Conservation (phyloP, 2,113 vertebrate genomes). For the Nymphicus hollandicus region DNA sequence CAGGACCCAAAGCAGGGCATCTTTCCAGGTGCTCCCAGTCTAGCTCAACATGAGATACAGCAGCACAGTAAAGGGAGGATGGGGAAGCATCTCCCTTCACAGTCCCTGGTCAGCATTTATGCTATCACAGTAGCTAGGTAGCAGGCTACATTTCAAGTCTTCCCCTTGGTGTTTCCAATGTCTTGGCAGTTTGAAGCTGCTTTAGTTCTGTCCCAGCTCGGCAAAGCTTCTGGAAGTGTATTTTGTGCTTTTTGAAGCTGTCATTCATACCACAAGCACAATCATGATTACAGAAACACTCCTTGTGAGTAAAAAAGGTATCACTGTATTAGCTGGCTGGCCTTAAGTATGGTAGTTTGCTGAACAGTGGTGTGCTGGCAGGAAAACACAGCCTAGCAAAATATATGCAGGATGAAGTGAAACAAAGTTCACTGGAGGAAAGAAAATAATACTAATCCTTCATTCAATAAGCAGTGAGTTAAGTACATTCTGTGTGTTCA, state of each 20-base stretch:
- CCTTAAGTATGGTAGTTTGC: conserved; percentile 61
- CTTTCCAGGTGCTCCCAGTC: not conserved
- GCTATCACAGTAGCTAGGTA: conserved; percentile 34
- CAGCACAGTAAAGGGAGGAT: not conserved
- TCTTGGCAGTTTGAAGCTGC: conserved; percentile 45
- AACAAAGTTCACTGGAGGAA: conserved; percentile 76
- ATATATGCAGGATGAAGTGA: conserved; percentile 71
- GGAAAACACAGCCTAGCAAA: conserved; percentile 68
- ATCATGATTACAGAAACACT: conserved; percentile 60
- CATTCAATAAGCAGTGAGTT: conserved; percentile 68
- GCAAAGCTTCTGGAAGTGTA: conserved; percentile 63
- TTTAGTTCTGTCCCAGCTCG: conserved; percentile 57
- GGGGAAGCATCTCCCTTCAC: not conserved
- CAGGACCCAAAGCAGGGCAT: not conserved
- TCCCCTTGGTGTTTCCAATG: conserved; percentile 53
- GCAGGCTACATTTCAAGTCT: conserved; percentile 50
- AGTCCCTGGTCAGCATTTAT: conserved; percentile 45
- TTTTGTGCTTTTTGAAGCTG: conserved; percentile 70
- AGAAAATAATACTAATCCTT: conserved; percentile 79
- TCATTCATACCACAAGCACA: conserved; percentile 54
- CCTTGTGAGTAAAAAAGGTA: conserved; percentile 64
- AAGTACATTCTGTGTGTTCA: conserved; percentile 60
- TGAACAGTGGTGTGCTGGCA: conserved; percentile 68
- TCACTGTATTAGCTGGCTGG: conserved; percentile 63
- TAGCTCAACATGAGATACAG: not conserved